Evolutionary conservation across 2,113 vertebrate genomes (phyloP), one percentile per base, ranked within the genome.

Genomic region (Melanotaenia duboulayi): DNA sequence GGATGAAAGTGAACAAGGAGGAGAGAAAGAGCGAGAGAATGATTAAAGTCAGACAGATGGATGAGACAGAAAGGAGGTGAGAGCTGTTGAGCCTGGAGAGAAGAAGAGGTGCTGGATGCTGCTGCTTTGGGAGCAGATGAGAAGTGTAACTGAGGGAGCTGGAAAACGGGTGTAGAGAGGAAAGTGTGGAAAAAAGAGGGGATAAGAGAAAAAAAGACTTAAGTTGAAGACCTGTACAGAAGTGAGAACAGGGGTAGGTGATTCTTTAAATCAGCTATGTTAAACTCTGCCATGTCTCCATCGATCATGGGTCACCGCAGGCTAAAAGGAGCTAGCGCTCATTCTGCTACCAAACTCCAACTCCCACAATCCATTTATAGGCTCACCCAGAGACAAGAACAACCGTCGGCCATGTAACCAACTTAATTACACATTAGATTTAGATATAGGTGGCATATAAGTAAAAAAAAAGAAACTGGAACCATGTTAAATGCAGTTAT

Each of bases 41-140:
- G 74, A 85, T 84, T 84, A 84, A 90, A 89, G 74, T 72, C 57
- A 57, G 68, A 73, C 66, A 76, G 82, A 87, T 81, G 80, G 78
- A 88, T 80, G 83, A 67, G 74, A 66, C 37, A 46, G 52, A 42
- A 50, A 62, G 62, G 61, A 72, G 62, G 79, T 5, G 32, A 66
- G 60, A 49, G 39, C 13, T 25, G 32, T 40, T 5, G 46, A 60
- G 51, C 11, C 70, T 75, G 49, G 65, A 60, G 39, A 70, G 60
- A 58, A 50, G 44, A 65, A 55, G 23, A 52, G 39, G 35, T 8
- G 51, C 65, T 71, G 61, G 68, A 63, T 49, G 64, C 35, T 6
- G 23, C 65, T 56, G 48, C 60, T 3, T 35, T 19, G 72, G 28
- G 70, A 71, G 51, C 28, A 14, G 48, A 64, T 76, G 64, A 85